Percentiles rank a stretch among this genome's conserved stretches.
These are phyloP conservation scores for Neofelis nebulosa DNA, from an alignment of 2,113 vertebrate species.

Conservation along the genomic window DNA sequence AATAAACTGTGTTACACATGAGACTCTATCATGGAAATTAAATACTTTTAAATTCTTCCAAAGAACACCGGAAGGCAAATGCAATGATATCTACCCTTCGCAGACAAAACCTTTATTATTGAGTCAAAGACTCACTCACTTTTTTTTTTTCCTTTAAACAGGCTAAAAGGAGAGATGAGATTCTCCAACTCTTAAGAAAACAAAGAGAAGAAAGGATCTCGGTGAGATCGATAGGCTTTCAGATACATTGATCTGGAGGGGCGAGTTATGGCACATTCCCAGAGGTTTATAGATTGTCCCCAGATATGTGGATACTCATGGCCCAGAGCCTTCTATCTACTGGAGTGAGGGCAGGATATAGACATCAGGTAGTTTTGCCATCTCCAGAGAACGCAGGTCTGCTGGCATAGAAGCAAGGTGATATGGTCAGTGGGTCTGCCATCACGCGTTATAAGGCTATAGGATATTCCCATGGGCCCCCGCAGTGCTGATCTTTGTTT, in stretches of 20 bases:
- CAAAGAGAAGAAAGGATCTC: constrained; percentile 86
- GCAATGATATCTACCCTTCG: background rate
- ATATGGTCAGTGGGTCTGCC: background rate
- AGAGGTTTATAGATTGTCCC: background rate
- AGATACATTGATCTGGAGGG: background rate
- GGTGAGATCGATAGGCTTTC: constrained; percentile 69
- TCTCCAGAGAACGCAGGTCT: background rate
- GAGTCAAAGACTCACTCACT: background rate
- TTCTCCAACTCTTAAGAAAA: constrained; percentile 84
- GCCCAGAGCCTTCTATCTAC: background rate
- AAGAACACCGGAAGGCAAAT: constrained; percentile 6
- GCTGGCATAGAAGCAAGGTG: background rate
- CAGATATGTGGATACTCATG: background rate
- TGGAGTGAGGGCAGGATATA: background rate
- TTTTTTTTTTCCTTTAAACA: constrained; percentile 64
- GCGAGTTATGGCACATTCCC: background rate
- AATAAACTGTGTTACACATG: background rate
- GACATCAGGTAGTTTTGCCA: background rate
- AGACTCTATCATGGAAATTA: constrained; percentile 30
- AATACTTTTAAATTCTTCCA: constrained; percentile 23
- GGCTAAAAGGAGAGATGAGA: constrained; percentile 86
- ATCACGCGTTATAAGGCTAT: background rate
- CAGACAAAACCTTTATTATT: background rate
- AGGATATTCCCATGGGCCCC: background rate
- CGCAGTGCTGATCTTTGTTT: background rate